Base-by-base conservation (phyloP, 2,797 vertebrate genomes). In the Merluccius polli region DNA sequence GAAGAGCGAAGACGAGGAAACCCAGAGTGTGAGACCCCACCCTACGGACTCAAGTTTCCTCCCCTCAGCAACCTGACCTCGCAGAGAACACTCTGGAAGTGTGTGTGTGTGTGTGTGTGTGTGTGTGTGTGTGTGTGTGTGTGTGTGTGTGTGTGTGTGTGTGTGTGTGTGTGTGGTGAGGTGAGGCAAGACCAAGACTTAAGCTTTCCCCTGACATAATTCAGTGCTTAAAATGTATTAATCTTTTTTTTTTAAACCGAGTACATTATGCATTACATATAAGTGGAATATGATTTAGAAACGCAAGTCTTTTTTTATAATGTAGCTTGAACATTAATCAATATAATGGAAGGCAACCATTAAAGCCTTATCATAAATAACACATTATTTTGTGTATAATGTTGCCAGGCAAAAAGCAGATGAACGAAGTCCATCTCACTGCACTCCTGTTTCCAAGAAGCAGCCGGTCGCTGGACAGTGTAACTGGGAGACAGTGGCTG, bases 21-120 rank as follows among this genome's bases (percentile, higher is more conserved):
- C 89, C 85, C 78, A 81, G 3, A 0, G 81, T 79, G 78, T 86
- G 24, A 65, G 68, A 89, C 89, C 85, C 88, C 92, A 90, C 91
- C 91, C 92, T 87, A 82, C 0, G 65, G 73, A 78, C 89, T 92
- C 89, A 85, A 11, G 81, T 93, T 92, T 92, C 91, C 80, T 87
- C 81, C 78, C 78, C 85, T 80, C 77, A 74, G 88, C 83, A 87
- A 87, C 79, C 77, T 86, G 90, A 91, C 82, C 85, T 86, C 9
- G 72, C 74, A 73, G 52, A 73, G 76, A 88, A 84, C 79, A 87
- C 81, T 86, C 86, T 81, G 27, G 80, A 87, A 82, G 75, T 68
- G 73, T 77, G 70, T 29, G 13, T 72, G 33, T 72, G 77, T 59
- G 52, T 24, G 52, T 59, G 21, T 59, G 21, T 59, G 21, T 59